Conservation (phyloP, 2,888 invertebrate genomes). For the Urechis unicinctus region DNA sequence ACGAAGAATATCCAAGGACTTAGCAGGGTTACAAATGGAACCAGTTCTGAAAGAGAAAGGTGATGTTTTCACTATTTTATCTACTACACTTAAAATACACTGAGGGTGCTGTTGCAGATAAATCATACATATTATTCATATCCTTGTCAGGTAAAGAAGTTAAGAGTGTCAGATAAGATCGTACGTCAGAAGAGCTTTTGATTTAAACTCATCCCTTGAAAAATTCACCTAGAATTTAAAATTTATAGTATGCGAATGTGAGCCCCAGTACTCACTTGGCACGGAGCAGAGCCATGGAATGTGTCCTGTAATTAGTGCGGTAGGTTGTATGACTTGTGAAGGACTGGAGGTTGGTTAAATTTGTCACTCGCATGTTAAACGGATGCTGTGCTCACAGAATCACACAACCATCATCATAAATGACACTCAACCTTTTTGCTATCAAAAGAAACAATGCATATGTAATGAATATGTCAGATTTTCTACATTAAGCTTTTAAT, state of each 20-base stretch:
- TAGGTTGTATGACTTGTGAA: slow-evolving; percentile 28
- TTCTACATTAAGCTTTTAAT: too few relatives aligned
- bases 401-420: not conserved
- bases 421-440: too few relatives aligned
- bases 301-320: slow-evolving; percentile 47
- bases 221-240: not conserved
- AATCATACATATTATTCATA: too few relatives aligned
- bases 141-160: not conserved
- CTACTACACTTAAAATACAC: too few relatives aligned
- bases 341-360: slow-evolving; percentile 61
- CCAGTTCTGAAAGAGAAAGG: too few relatives aligned
- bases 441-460: too few relatives aligned
- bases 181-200: too few relatives aligned
- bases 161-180: not conserved
- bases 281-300: slow-evolving; percentile 46
- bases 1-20: slow-evolving; percentile 68
- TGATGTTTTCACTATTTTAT: too few relatives aligned
- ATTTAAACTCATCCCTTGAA: not conserved
- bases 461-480: too few relatives aligned
- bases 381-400: slow-evolving; percentile 46
- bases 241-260: too few relatives aligned
- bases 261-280: slow-evolving; percentile 36
- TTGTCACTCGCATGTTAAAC: slow-evolving; percentile 66
- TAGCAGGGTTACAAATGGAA: slow-evolving; percentile 59
- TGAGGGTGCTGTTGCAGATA: too few relatives aligned